A percentile compares a stretch with the other conserved stretches of the same genome.
Conservation (phyloP, 2,113 vertebrate genomes). For the Psettodes erumei region DNA sequence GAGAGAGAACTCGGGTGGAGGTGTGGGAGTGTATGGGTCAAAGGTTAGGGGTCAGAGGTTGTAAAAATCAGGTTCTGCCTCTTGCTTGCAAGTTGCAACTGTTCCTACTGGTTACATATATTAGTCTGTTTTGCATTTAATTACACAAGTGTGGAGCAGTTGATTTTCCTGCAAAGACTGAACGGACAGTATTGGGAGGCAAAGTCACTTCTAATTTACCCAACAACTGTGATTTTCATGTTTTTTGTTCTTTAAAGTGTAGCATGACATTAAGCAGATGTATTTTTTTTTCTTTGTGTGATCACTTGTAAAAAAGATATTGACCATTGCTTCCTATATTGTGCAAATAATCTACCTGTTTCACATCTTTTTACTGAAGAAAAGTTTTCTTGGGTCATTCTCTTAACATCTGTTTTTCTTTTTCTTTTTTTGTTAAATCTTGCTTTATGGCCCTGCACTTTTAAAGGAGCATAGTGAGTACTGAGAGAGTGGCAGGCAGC, state of each 20-base stretch:
- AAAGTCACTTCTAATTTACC: not conserved
- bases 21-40: conserved; percentile 19
- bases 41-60: conserved; percentile 36
- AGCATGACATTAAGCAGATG: not conserved
- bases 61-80: conserved; percentile 42
- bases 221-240: not conserved
- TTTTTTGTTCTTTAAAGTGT: not conserved
- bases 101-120: conserved; percentile 9
- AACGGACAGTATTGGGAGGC: not conserved
- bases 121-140: not conserved
- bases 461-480: conserved; percentile 72
- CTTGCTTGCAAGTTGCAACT: conserved; percentile 27
- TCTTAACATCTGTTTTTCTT: conserved; percentile 43
- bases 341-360: conserved; percentile 34
- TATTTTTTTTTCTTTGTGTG: no score
- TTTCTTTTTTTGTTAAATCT: conserved; percentile 45
- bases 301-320: not conserved
- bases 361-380: conserved; percentile 18
- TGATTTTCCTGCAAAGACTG: not conserved
- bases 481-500: conserved; percentile 79
- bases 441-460: conserved; percentile 50
- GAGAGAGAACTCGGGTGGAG: not conserved
- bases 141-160: not conserved
- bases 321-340: conserved; percentile 8
- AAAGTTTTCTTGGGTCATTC: conserved; percentile 12